phyloP scores from a whole-genome alignment of 2,113 vertebrate species.

The Pseudopipra pipra region DNA sequence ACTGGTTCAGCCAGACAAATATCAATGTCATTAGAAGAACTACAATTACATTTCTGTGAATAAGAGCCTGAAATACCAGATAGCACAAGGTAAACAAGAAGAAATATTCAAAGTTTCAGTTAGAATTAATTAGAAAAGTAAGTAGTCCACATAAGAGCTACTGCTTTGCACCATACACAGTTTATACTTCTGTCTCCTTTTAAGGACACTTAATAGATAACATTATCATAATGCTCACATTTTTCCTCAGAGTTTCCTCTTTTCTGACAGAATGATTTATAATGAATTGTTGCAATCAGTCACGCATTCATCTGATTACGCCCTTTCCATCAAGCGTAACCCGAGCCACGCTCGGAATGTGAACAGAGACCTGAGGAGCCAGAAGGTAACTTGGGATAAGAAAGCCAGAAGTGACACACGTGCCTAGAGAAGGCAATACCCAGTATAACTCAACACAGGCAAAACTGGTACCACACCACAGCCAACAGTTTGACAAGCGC shows the following conservation, averaged over 20 bases:
- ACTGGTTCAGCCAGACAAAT: slow-evolving; percentile 9
- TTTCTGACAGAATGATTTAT: background rate
- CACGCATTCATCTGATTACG: background rate
- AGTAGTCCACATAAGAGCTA: background rate
- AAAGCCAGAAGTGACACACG: background rate
- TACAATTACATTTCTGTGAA: background rate
- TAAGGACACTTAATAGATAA: background rate
- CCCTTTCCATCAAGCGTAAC: background rate
- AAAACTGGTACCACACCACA: background rate
- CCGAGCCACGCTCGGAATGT: background rate
- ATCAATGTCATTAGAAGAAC: background rate
- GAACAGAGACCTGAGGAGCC: background rate
- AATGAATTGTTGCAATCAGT: background rate
- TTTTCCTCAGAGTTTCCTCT: slow-evolving; percentile 2
- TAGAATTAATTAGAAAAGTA: background rate
- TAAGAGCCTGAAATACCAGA: slow-evolving; percentile 40
- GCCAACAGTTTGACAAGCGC: background rate
- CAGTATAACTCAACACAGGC: accelerated
- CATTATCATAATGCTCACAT: background rate
- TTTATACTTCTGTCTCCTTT: background rate
- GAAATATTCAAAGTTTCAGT: background rate
- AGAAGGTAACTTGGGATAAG: background rate
- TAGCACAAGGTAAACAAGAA: slow-evolving; percentile 2
- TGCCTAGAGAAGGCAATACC: background rate
- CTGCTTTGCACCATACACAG: background rate